These are phyloP conservation scores for Acholoe squamosa DNA, from an alignment of 2,888 invertebrate species.

Conservation along the genomic window DNA sequence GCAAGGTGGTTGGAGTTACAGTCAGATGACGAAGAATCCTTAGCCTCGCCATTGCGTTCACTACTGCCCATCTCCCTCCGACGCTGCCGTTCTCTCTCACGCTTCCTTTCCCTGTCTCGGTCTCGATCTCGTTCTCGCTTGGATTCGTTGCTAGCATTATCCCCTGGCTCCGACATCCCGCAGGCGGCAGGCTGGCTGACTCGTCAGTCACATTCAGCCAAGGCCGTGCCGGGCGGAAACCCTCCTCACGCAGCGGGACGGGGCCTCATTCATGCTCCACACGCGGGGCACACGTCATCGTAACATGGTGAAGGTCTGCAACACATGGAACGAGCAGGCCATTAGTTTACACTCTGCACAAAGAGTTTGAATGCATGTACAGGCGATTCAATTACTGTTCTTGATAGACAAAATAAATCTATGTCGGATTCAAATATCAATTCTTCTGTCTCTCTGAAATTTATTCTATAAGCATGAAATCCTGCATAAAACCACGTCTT, in stretches of 20 bases:
- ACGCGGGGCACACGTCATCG: neutral
- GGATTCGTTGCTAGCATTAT: slow-evolving; percentile 51
- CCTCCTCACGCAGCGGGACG: neutral
- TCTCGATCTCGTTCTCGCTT: slow-evolving; percentile 46
- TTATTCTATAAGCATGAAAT: too few relatives aligned
- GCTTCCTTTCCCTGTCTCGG: slow-evolving; percentile 35
- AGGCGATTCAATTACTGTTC: too few relatives aligned
- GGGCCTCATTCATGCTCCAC: neutral
- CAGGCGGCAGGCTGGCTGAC: slow-evolving; percentile 28
- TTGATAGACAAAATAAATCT: too few relatives aligned
- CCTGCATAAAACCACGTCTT: too few relatives aligned
- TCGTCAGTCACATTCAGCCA: slow-evolving; percentile 22
- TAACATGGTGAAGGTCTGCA: neutral
- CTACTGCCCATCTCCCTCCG: slow-evolving; percentile 52
- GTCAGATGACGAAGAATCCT: slow-evolving; percentile 51
- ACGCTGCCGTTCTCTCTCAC: slow-evolving; percentile 45
- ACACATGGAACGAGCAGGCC: neutral
- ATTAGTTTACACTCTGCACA: too few relatives aligned
- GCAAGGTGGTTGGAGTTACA: slow-evolving; percentile 62
- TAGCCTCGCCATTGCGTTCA: slow-evolving; percentile 57
- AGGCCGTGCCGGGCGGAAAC: slow-evolving; percentile 42
- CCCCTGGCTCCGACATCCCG: slow-evolving; percentile 57
- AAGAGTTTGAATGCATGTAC: too few relatives aligned
- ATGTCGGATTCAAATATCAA: too few relatives aligned
- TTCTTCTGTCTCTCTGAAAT: too few relatives aligned